These are phyloP conservation scores for Podargus strigoides DNA, from an alignment of 2,797 vertebrate species.

Conservation along the genomic window DNA sequence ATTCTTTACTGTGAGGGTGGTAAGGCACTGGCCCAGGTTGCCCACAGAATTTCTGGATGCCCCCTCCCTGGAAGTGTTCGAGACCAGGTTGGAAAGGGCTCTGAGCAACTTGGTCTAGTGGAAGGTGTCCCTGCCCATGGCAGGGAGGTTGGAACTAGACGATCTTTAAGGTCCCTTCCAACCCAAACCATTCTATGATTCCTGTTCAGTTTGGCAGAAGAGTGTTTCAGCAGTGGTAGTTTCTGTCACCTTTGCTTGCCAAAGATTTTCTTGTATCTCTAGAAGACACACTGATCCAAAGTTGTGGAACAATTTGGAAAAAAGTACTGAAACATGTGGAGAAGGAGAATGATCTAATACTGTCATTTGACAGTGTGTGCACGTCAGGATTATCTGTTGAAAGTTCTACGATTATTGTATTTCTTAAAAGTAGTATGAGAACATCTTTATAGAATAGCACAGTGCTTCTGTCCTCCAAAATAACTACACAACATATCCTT, in stretches of 20 bases:
- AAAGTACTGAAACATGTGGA: background rate
- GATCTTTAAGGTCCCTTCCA: no score
- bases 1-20: no score
- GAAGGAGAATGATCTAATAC: background rate
- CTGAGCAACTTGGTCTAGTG: no score
- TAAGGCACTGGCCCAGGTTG: no score
- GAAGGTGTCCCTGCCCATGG: no score
- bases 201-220: background rate
- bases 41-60: no score
- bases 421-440: background rate
- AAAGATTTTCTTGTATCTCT: background rate
- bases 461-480: background rate
- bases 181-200: no score
- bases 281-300: background rate
- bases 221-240: background rate
- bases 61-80: no score
- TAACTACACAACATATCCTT: background rate
- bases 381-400: background rate
- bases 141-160: no score
- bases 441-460: background rate
- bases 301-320: background rate
- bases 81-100: no score
- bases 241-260: background rate
- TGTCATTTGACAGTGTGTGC: background rate
- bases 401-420: background rate